Evolutionary conservation across 2,113 vertebrate species (phyloP).

Genomic region (Calyptommatus sinebrachiatus): DNA sequence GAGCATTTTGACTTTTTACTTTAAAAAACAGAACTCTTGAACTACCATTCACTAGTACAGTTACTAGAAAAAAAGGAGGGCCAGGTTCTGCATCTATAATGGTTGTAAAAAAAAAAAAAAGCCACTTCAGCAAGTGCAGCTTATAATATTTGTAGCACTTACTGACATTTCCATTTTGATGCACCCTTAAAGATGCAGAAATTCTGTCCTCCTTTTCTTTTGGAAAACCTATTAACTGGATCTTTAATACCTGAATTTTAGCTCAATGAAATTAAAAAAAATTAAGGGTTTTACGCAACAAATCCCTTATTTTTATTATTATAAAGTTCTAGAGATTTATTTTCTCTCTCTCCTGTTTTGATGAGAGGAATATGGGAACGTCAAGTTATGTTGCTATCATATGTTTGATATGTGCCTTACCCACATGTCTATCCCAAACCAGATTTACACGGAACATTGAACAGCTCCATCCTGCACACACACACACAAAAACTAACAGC

Average conservation of each 20-base stretch:
- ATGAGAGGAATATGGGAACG: not conserved
- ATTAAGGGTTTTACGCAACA: not conserved
- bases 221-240: not conserved
- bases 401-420: not conserved
- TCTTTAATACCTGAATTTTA: not conserved
- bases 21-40: not conserved
- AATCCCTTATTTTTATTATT: not conserved
- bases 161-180: too few species aligned
- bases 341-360: not conserved
- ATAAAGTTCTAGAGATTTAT: not conserved
- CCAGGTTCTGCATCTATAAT: too few species aligned
- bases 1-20: not conserved
- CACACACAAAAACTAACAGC: not conserved
- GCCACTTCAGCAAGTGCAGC: too few species aligned
- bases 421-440: not conserved
- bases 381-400: not conserved
- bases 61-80: not conserved
- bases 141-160: too few species aligned
- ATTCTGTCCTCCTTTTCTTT: too few species aligned
- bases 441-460: fast-evolving
- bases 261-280: not conserved
- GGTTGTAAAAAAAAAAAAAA: too few species aligned
- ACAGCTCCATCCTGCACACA: not conserved
- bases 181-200: too few species aligned
- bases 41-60: not conserved